Conservation (phyloP, 2,888 invertebrate species). For the Melolontha melolontha region DNA sequence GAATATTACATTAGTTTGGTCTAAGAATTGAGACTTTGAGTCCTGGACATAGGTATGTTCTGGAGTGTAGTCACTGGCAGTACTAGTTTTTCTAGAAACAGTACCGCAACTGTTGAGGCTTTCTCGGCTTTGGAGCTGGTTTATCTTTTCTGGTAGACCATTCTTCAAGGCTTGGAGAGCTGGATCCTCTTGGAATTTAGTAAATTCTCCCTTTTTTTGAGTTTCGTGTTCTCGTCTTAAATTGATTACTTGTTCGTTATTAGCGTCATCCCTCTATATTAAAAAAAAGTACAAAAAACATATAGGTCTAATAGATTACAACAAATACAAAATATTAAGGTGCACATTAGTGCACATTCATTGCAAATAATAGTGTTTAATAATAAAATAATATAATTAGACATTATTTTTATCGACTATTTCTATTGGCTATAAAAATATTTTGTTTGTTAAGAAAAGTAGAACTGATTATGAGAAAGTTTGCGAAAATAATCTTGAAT, state of each 20-base stretch:
- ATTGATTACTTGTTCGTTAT: conserved; percentile 45
- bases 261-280: conserved; percentile 48
- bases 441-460: no score
- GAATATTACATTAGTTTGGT: conserved; percentile 55
- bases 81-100: conserved; percentile 70
- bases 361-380: no score
- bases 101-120: conserved; percentile 65
- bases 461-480: no score
- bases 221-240: conserved; percentile 42
- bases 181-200: conserved; percentile 31
- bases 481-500: no score
- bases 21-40: conserved; percentile 48
- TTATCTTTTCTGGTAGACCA: conserved; percentile 60
- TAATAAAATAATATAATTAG: no score
- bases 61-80: conserved; percentile 70
- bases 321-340: no score
- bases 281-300: conserved; percentile 14
- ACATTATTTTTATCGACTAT: no score
- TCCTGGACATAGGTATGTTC: conserved; percentile 65
- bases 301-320: no score
- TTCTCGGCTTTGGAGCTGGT: conserved; percentile 58
- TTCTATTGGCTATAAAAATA: no score
- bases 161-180: conserved; percentile 58
- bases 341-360: no score
- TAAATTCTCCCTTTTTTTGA: conserved; percentile 34